Evolutionary conservation across 2,888 invertebrate species (phyloP).

Genomic region (Lysandra bellargus): DNA sequence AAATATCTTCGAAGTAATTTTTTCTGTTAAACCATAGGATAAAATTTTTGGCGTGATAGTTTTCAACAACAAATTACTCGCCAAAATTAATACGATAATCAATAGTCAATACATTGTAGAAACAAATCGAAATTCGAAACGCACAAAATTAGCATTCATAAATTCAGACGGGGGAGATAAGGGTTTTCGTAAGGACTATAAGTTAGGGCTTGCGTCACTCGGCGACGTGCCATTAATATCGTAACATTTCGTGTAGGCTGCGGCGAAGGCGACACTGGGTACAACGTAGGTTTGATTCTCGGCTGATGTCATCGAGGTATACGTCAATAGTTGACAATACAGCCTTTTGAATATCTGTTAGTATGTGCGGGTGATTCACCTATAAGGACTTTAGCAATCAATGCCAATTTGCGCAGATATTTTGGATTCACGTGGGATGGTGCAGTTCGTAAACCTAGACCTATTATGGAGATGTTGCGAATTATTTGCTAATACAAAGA

Average conservation of each 20-base stretch:
- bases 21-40: neutral
- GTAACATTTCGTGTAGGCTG: slow-evolving; percentile 43
- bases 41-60: no score
- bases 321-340: slow-evolving; percentile 36
- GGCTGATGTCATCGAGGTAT: slow-evolving; percentile 44
- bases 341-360: slow-evolving; percentile 29
- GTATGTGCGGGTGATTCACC: slow-evolving; percentile 24
- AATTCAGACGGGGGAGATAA: slow-evolving; percentile 15
- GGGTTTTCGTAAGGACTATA: slow-evolving; percentile 23
- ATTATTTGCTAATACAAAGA: slow-evolving; percentile 2
- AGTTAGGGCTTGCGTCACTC: slow-evolving; percentile 30
- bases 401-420: slow-evolving; percentile 11
- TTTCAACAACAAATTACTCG: no score
- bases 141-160: slow-evolving; percentile 14
- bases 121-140: neutral
- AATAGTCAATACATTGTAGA: neutral
- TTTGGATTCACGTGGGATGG: slow-evolving; percentile 15
- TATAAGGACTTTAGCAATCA: slow-evolving; percentile 25
- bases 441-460: slow-evolving; percentile 10
- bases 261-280: slow-evolving; percentile 42
- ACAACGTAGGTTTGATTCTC: slow-evolving; percentile 46
- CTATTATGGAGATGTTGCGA: slow-evolving; percentile 17
- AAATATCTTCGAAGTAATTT: no score
- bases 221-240: slow-evolving; percentile 38
- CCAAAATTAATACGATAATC: neutral